These are phyloP conservation scores for Accipiter virgatus DNA, from an alignment of 2,113 vertebrate genomes.

Conservation along the genomic window DNA sequence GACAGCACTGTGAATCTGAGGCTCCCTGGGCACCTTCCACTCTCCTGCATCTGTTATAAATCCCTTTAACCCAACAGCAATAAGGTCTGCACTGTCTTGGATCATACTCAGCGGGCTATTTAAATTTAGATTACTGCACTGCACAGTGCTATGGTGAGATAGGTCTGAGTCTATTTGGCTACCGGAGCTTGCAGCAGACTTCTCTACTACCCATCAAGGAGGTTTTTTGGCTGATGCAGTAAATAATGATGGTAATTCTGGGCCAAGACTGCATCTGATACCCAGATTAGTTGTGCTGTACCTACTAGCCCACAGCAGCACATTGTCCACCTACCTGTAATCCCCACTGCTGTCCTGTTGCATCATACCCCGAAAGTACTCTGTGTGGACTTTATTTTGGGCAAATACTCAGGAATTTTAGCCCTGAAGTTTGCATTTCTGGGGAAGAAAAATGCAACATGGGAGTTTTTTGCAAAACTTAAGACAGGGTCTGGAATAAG, in stretches of 20 bases:
- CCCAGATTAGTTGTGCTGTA: not conserved
- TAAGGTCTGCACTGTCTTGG: not conserved
- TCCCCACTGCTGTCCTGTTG: not conserved
- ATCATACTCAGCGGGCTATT: not conserved
- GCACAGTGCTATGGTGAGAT: not conserved
- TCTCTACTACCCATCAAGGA: not conserved
- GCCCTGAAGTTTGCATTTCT: not conserved
- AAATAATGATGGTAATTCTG: not conserved
- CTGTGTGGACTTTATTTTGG: not conserved
- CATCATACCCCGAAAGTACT: not conserved
- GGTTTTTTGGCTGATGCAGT: not conserved
- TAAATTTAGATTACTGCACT: not conserved
- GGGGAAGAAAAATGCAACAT: not conserved
- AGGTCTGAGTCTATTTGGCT: not conserved
- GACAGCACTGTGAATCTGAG: not conserved
- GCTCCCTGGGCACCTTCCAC: not conserved
- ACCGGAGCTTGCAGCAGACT: not conserved
- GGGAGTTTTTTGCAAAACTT: not conserved
- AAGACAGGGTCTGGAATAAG: not conserved
- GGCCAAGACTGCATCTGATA: not conserved
- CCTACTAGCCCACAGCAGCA: too few relatives aligned
- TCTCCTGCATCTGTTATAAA: not conserved
- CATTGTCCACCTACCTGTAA: not conserved
- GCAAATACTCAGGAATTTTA: not conserved
- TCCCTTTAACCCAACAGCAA: not conserved